Evolutionary conservation across 2,797 vertebrate genomes (phyloP), one percentile per base, ranked within the genome.

Genomic region (Cygnus olor): DNA sequence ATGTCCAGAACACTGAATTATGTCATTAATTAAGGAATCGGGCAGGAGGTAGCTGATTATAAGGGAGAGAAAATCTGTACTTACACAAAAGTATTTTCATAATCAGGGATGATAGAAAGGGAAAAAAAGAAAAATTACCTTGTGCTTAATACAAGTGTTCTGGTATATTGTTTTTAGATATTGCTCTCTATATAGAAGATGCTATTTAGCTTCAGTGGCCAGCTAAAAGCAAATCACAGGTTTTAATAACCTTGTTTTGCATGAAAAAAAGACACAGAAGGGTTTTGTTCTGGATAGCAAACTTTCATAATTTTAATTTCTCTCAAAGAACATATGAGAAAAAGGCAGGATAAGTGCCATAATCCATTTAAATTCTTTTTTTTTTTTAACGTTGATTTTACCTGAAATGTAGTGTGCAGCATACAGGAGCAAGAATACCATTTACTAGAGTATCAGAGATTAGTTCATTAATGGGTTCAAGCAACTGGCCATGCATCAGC

Each of bases 391-490:
- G 80, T 91, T 95, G 94, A 89, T 94, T 97, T 96, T 96, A 97
- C 96, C 92, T 94, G 73, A 96, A 97, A 96, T 34, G 88, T 88
- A 91, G 80, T 45, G 49, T 38, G 76, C 65, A 86, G 68, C 63
- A 32, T 49, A 47, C 82, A 96, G 92, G 65, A 81, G 78, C 84
- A 95, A 92, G 87, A 90, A 84, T 24, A 42, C 63, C 83, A 78
- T 85, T 94, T 86, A 63, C 93, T 64, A 61, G 85, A 96, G 95
- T 92, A 96, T 90, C 94, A 92, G 78, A 92, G 95, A 97, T 98
- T 96, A 93, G 93, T 97, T 97, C 96, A 96, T 97, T 97, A 97
- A 97, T 95, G 95, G 95, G 85, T 95, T 95, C 88, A 81, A 94
- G 95, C 94, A 92, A 96, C 97, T 83, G 94, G 94, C 96, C 97